Evolutionary conservation across 2,113 vertebrate species (phyloP).

Genomic region (Oreocharis arfaki): DNA sequence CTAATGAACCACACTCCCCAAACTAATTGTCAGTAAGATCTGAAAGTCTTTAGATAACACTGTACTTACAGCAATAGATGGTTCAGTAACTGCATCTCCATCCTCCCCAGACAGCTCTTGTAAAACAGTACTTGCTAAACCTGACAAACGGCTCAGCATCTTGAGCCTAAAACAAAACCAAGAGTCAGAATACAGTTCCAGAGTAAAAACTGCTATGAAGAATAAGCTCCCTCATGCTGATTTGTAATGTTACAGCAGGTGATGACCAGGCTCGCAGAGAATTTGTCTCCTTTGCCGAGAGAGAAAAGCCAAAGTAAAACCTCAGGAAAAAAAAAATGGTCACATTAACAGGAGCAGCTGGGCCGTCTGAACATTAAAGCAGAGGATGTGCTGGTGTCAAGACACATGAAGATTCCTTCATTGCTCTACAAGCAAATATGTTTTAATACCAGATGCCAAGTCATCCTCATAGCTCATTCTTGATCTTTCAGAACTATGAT

Average conservation of each 20-base stretch:
- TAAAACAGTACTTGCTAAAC: conserved; percentile 84
- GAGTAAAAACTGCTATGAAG: neutral
- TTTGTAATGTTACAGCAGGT: neutral
- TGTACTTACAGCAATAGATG: conserved; percentile 61
- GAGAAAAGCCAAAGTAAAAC: neutral
- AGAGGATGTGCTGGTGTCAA: neutral
- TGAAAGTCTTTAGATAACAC: neutral
- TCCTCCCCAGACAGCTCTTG: conserved; percentile 85
- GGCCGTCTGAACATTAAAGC: neutral
- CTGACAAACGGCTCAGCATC: conserved; percentile 86
- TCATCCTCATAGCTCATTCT: neutral
- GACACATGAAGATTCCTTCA: neutral
- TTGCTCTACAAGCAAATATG: neutral
- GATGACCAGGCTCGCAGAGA: neutral
- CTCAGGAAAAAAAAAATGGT: neutral
- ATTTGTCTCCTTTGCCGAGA: neutral
- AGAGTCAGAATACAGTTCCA: neutral
- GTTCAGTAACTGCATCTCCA: conserved; percentile 10
- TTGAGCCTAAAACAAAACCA: conserved; percentile 65
- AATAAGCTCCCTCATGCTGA: neutral
- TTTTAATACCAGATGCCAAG: neutral
- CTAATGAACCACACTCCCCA: neutral
- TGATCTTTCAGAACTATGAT: neutral
- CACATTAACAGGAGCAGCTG: fast-evolving
- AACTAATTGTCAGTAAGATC: neutral